Evolutionary conservation across 2,888 invertebrate genomes (phyloP), one percentile per base, ranked within the genome.

Genomic region (Vesta saturnalis): DNA sequence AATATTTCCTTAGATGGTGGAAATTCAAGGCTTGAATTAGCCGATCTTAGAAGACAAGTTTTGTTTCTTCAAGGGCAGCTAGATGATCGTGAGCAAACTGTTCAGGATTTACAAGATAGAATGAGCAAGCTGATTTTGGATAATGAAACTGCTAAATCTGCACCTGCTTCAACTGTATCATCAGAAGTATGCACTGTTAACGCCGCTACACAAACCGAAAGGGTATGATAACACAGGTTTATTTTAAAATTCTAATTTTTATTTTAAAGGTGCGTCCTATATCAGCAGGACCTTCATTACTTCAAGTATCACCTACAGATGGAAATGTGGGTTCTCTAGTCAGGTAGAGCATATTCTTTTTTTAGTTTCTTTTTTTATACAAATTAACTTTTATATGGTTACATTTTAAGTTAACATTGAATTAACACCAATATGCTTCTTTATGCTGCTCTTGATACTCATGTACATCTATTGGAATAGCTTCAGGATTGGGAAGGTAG

Each of bases 171-270:
- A 15, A 83, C 83, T 49, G 80, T 80, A 54, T 71, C 76, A 75
- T 82, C 84, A 70, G 83, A 80, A 67, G 86, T 86, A 79, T 89
- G 90, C 80, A 90, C 89, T 75, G 91, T 91, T 82, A 94, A 93
- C 83, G 92, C 92, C 75, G 92, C 94, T 79, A 94, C 94, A 78
- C 94, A 94, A 86, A 94, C 94, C 23, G 94, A 94, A 83, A 89
- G 94, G 89, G 94, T 94, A 85, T 81, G 39, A 39, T 10, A 30
- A 30, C 5, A 16, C 16, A 10, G 16, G 16, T 59, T 59, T 6
- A 30, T 54, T 49, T 49, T 49, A n/a, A 8, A 3, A 49, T 49
- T 18, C 1, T 15, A 49, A 49, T 49, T 8, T 60, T 66, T 71
- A 55, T 78, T 82, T 64, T 78, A 18, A 12, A 89, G 89, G 83